Conservation (phyloP, 2,888 invertebrate species). For the Idaea straminata region DNA sequence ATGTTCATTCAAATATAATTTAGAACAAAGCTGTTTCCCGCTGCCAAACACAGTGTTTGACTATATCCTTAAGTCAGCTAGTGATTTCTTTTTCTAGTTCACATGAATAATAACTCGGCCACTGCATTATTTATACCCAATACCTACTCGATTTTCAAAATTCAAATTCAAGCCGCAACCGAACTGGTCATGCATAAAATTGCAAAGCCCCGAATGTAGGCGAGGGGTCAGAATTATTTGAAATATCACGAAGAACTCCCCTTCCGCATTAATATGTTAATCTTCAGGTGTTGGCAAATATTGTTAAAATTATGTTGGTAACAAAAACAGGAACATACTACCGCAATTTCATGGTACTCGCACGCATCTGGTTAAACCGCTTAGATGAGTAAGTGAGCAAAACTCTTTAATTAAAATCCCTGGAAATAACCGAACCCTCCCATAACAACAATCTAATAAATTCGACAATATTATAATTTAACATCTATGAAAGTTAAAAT, state of each 20-base stretch:
- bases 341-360: slow-evolving; percentile 29
- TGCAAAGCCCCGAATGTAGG: not conserved
- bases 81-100: not conserved
- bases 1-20: too few relatives aligned
- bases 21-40: not conserved
- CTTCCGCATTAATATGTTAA: slow-evolving; percentile 1
- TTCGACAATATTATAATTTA: not conserved
- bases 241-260: not conserved
- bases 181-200: not conserved
- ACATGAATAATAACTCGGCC: not conserved
- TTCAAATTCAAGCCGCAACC: not conserved
- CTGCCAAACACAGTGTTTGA: not conserved
- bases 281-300: slow-evolving; percentile 3
- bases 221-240: not conserved
- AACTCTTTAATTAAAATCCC: slow-evolving; percentile 43
- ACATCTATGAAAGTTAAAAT: not conserved
- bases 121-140: not conserved
- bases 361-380: slow-evolving; percentile 24
- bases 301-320: not conserved
- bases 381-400: slow-evolving; percentile 22
- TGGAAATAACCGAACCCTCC: slow-evolving; percentile 5
- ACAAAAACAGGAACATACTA: not conserved
- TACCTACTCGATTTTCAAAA: not conserved
- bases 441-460: not conserved
- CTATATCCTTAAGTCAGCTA: not conserved